Base-by-base conservation (phyloP, 2,888 invertebrate genomes). In the Eudemis profundana region DNA sequence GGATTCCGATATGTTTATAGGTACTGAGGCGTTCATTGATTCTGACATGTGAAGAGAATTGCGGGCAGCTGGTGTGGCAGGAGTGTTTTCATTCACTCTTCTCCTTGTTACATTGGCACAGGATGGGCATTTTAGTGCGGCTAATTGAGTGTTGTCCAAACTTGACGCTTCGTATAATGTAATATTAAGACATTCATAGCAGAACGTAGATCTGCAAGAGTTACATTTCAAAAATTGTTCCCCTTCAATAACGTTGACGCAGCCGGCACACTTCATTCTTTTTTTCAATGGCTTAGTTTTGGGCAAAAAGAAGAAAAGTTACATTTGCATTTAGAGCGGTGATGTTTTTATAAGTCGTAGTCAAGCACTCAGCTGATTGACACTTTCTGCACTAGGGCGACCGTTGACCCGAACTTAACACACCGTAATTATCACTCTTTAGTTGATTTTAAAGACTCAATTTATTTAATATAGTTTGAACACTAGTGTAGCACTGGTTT, bases 191-290 rank as follows among this genome's bases (percentile, higher is more conserved):
- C 42, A 42, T 8, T 7, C 42, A 42, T 42, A 42, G 7, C 42
- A 42, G 10, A 42, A 17, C 7, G 17, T 42, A 5, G 42, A 42
- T 17, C 8, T 42, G 42, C 42, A 42, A 1, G 17, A 15, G 7
- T 42, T 42, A 17, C 42, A 42, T 17, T 42, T 42, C 3, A 42
- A 4, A 17, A 17, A 42, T 7, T 5, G 42, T 42, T 7, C 7
- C 4, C 17, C 42, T 15, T 42, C 17, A 17, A 42, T 14, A n/a
- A 17, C 42, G 15, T 42, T 42, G 4, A 8, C 10, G 17, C 42
- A 42, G 42, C 42, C 42, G n/a, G n/a, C 15, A 17, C 42, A 17
- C 42, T 17, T 42, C 42, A 42, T 42, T 42, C 7, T 42, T n/a
- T 17, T 17, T 42, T 42, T n/a, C 42, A 42, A n/a, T 3, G 42